phyloP scores from a whole-genome alignment of 2,797 vertebrate species.

The Amblyopsis hoosieri region DNA sequence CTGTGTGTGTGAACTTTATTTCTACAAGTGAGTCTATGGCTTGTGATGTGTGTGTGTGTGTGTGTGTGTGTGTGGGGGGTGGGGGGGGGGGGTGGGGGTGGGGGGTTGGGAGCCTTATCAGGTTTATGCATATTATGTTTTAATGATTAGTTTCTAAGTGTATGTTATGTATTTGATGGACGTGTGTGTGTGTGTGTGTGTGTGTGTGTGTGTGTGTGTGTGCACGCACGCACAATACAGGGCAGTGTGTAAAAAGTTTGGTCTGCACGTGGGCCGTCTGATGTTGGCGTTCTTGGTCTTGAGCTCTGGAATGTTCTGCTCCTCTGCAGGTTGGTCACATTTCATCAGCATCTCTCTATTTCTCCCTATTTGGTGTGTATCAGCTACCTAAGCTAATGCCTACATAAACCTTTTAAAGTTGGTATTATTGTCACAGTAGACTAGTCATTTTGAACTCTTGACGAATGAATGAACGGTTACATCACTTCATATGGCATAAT shows the following conservation, averaged over 20 bases:
- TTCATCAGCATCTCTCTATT: background rate
- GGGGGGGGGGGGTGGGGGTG: background rate
- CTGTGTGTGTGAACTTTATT: conserved; percentile 97
- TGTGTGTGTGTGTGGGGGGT: background rate
- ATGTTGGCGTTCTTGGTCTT: conserved; percentile 96
- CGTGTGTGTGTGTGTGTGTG: too few relatives aligned
- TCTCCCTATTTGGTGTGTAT: background rate
- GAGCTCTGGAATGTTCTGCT: conserved; percentile 97
- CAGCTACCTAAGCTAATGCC: background rate
- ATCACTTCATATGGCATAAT: too few relatives aligned
- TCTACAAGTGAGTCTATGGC: conserved; percentile 92
- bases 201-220: conserved; percentile 3
- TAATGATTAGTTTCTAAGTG: too few relatives aligned
- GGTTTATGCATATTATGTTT: too few relatives aligned
- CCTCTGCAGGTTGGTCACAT: conserved; percentile 86
- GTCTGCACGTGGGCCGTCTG: conserved; percentile 92
- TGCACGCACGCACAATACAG: conserved; percentile 67
- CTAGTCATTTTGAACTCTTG: too few relatives aligned
- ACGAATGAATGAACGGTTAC: too few relatives aligned
- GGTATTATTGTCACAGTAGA: too few relatives aligned
- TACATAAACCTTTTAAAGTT: background rate
- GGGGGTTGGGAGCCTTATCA: too few relatives aligned
- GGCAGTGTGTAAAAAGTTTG: conserved; percentile 98
- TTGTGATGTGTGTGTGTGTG: background rate
- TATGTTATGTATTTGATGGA: too few relatives aligned